Base-by-base conservation (phyloP, 2,888 invertebrate species). In the Chromoteleia sp. region DNA sequence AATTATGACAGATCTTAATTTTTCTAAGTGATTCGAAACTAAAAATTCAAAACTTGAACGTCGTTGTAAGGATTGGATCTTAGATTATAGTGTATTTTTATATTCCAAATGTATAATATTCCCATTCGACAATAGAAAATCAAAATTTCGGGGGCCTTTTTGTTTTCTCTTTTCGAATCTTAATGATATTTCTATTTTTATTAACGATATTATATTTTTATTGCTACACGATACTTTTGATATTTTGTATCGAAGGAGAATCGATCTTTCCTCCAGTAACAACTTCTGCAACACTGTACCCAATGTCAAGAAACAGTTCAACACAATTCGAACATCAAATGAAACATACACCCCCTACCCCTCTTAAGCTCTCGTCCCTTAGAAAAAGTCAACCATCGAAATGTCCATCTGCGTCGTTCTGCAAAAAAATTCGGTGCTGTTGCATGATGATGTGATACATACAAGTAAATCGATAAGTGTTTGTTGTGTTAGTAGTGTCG, bases 371-470 rank as follows among this genome's bases (percentile, higher is more conserved):
- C 5, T 61, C 14, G n/a, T 43, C 14, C 39, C 25, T 12, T 58
- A 12, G 6, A 29, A 33, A 14, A 50, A 21, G 15, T 50, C 21
- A 6, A 1, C 30, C 29, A n/a, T 61, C 29, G 29, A 19, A 45
- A 56, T 17, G 0, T 21, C 33, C 36, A 5, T 39, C 65, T 50
- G 65, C 65, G 65, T 75, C 74, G 65, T 65, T 65, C 50, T 48
- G 36, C 19, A 52, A 52, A 41, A 21, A 48, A 43, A 14, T 48
- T 50, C 58, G 78, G 71, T 65, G 71, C 71, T 78, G 58, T 50
- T 76, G 75, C 71, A 71, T 71, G 61, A 71, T 71, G 61, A 76
- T 76, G 78, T 78, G 78, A 78, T 78, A 71, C 50, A 78, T 78
- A 71, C 50, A 7, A 67, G 36, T 45, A 19, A 33, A 48, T 70